Conservation (phyloP, 2,888 invertebrate species). For the Rhynchonema sp. region DNA sequence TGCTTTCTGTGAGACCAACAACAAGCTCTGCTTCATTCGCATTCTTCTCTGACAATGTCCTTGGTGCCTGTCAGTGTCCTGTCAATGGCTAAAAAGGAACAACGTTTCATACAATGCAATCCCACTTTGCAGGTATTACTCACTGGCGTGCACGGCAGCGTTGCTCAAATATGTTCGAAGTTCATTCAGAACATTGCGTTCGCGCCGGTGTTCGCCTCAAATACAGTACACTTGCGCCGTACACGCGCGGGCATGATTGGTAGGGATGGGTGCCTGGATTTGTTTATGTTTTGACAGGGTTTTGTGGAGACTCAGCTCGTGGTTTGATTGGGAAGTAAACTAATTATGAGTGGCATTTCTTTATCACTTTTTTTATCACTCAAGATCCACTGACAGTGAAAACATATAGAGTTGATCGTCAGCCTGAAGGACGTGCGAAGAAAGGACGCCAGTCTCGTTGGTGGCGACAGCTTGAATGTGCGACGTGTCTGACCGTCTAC, state of each 20-base stretch:
- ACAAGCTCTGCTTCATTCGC: neutral
- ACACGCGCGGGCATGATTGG: conserved; percentile 62
- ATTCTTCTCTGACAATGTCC: too few species aligned
- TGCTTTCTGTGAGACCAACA: neutral
- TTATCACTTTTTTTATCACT: conserved; percentile 9
- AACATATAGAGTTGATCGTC: conserved; percentile 42
- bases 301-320: neutral
- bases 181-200: conserved; percentile 53
- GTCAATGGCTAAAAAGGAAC: too few species aligned
- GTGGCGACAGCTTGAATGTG: too few species aligned
- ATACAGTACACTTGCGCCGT: conserved; percentile 61
- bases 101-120: too few species aligned
- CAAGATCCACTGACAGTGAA: conserved; percentile 63
- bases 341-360: too few species aligned
- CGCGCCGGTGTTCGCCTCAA: conserved; percentile 52
- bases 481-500: conserved; percentile 48
- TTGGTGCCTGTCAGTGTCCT: too few species aligned
- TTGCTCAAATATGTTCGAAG: conserved; percentile 64
- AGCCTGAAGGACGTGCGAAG: conserved; percentile 27
- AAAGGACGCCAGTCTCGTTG: conserved; percentile 35
- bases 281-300: neutral
- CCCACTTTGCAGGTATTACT: conserved; percentile 60
- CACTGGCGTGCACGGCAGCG: conserved; percentile 61
- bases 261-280: conserved; percentile 27
- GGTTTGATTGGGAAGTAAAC: too few species aligned